These are phyloP conservation scores for Pseudachorutes palmiensis DNA, from an alignment of 1,140 invertebrate species.

Conservation along the genomic window DNA sequence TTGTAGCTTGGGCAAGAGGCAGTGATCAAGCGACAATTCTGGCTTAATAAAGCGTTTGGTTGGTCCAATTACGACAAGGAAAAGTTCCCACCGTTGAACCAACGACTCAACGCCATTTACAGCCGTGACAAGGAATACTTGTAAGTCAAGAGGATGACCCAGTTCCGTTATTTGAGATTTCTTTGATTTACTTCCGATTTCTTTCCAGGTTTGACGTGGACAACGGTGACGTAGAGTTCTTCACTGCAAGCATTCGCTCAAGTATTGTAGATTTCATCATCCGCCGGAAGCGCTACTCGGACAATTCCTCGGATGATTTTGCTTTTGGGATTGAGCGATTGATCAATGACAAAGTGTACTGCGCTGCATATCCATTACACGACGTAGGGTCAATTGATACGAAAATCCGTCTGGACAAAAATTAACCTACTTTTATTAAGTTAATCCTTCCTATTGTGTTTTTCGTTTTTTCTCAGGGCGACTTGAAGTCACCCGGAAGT, in stretches of 20 bases:
- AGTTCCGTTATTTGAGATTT: slow-evolving; percentile 7
- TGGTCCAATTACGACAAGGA: background rate
- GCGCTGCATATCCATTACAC: slow-evolving; percentile 80
- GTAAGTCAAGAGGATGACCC: slow-evolving; percentile 54
- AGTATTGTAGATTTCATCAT: slow-evolving; percentile 86
- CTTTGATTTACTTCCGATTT: slow-evolving; percentile 11
- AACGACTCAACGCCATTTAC: slow-evolving; percentile 66
- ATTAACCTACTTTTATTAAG: no score
- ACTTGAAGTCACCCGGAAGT: slow-evolving; percentile 56
- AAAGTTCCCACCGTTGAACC: slow-evolving; percentile 56
- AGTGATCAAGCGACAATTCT: no score
- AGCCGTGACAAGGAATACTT: slow-evolving; percentile 78
- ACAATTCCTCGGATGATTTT: slow-evolving; percentile 55
- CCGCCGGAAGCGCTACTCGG: slow-evolving; percentile 70
- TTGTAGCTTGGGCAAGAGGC: no score
- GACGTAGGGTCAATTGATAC: slow-evolving; percentile 56
- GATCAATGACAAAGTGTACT: slow-evolving; percentile 53
- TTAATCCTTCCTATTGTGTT: background rate
- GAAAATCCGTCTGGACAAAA: no score
- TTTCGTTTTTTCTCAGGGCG: slow-evolving; percentile 51
- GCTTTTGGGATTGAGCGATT: slow-evolving; percentile 77
- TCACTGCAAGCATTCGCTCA: slow-evolving; percentile 67
- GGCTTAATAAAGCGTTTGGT: no score
- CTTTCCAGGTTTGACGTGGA: slow-evolving; percentile 68
- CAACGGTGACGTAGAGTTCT: slow-evolving; percentile 71